phyloP scores from a whole-genome alignment of 2,888 invertebrate genomes.

The Pristionchus entomophagus region DNA sequence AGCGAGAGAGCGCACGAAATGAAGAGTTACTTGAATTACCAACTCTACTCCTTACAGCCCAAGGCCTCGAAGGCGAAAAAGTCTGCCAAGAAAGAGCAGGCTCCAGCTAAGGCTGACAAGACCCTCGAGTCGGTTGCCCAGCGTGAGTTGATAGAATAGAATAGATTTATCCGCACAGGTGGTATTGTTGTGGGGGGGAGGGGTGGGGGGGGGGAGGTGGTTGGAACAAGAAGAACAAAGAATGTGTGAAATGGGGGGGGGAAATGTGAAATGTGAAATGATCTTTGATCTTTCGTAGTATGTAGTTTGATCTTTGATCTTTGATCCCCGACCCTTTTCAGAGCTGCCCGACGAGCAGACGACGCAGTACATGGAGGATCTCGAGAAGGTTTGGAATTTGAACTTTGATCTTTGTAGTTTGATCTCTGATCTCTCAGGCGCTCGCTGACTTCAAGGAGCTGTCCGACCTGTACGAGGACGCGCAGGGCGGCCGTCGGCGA shows the following conservation, averaged over 20 bases:
- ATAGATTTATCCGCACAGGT: too few relatives aligned
- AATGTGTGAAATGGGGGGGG: too few relatives aligned
- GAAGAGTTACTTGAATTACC: too few relatives aligned
- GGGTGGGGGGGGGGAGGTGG: too few relatives aligned
- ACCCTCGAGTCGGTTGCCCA: not conserved
- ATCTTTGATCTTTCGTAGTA: not conserved
- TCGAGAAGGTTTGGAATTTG: constrained; percentile 54
- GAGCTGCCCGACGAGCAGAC: constrained; percentile 37
- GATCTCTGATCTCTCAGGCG: constrained; percentile 49
- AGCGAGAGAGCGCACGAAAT: too few relatives aligned
- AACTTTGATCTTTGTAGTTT: not conserved
- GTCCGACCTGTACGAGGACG: constrained; percentile 49
- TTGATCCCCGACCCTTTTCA: not conserved
- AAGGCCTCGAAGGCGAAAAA: not conserved
- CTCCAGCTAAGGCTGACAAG: not conserved
- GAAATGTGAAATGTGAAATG: too few relatives aligned
- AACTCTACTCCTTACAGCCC: too few relatives aligned
- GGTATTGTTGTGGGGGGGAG: too few relatives aligned
- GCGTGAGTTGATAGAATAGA: too few relatives aligned
- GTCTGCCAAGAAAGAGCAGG: not conserved
- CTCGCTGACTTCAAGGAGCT: constrained; percentile 64
- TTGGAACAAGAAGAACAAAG: too few relatives aligned
- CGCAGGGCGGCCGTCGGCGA: constrained; percentile 42
- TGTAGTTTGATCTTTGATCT: constrained; percentile 9
- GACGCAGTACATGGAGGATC: constrained; percentile 59